phyloP scores from a whole-genome alignment of 1,140 invertebrate species.

The Atta cephalotes region DNA sequence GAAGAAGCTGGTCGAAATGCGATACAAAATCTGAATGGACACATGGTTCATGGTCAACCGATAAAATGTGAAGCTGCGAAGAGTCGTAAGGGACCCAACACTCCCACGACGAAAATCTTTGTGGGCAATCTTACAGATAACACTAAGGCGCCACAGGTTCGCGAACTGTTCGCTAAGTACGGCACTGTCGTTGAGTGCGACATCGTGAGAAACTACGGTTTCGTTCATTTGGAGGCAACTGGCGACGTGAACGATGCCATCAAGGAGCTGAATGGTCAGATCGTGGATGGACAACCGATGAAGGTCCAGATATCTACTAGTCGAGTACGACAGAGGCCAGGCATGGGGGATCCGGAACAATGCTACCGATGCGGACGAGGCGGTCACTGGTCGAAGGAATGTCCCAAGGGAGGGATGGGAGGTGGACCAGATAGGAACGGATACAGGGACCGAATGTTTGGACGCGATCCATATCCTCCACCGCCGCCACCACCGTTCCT shows the following conservation, averaged over 20 bases:
- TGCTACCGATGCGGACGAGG: conserved; percentile 97
- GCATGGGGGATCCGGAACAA: conserved; percentile 97
- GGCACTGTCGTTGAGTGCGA: conserved; percentile 96
- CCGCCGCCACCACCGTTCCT: conserved; percentile 94
- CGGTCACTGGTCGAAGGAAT: conserved; percentile 98
- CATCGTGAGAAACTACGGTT: conserved; percentile 96
- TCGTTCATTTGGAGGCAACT: conserved; percentile 94
- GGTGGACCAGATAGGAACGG: conserved; percentile 90
- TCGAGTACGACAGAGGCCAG: conserved; percentile 95
- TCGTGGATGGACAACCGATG: conserved; percentile 94
- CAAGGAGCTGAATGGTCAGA: conserved; percentile 94
- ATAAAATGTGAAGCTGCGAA: conserved; percentile 97
- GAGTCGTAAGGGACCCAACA: conserved; percentile 93
- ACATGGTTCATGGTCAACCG: conserved; percentile 93
- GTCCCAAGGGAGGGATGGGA: conserved; percentile 91
- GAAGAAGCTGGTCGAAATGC: conserved; percentile 96
- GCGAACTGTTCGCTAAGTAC: conserved; percentile 94
- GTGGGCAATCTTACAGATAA: conserved; percentile 96
- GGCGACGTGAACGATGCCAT: conserved; percentile 94
- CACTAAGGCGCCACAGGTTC: conserved; percentile 94
- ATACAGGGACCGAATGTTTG: conserved; percentile 93
- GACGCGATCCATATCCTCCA: conserved; percentile 93
- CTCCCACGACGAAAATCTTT: conserved; percentile 95
- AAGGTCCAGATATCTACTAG: conserved; percentile 96
- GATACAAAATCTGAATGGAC: conserved; percentile 96